These are phyloP conservation scores for Oryzias dopingdopingensis DNA, from an alignment of 2,797 vertebrate genomes.

Conservation along the genomic window DNA sequence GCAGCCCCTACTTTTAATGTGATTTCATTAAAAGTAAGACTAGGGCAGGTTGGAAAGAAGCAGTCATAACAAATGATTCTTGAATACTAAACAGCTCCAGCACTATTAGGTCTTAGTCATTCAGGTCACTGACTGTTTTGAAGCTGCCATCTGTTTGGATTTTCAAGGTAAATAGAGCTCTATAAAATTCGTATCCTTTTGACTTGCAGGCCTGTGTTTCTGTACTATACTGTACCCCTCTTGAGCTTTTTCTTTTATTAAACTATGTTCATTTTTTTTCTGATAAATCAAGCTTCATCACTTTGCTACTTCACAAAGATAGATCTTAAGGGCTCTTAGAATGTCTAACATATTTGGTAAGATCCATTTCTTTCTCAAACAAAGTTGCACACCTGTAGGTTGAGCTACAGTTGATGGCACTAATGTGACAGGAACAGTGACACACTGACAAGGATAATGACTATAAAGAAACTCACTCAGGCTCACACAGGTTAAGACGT, in stretches of 20 bases:
- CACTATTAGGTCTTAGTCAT: constrained; percentile 19
- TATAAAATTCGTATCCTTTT: constrained; percentile 35
- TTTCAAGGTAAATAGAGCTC: constrained; percentile 21
- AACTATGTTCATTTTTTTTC: neutral
- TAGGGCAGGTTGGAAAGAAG: constrained; percentile 11
- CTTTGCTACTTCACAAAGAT: constrained; percentile 11
- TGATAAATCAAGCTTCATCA: neutral
- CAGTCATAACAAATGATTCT: constrained; percentile 17
- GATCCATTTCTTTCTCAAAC: constrained; percentile 23
- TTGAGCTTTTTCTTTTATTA: constrained; percentile 11
- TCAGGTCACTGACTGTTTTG: constrained; percentile 27
- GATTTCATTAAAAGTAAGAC: constrained; percentile 19
- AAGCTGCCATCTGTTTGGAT: constrained; percentile 22
- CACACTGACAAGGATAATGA: constrained; percentile 55
- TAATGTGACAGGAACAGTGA: constrained; percentile 50
- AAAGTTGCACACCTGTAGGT: constrained; percentile 47
- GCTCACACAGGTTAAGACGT: constrained; percentile 14
- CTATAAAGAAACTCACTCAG: constrained; percentile 7
- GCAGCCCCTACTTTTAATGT: constrained; percentile 7
- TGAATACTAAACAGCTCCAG: constrained; percentile 22
- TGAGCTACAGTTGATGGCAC: constrained; percentile 34
- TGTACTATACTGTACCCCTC: constrained; percentile 12
- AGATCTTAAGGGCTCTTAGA: neutral
- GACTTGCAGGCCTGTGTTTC: constrained; percentile 32
- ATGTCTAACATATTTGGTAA: constrained; percentile 12